These are phyloP conservation scores for Meandrusa payeni DNA, from an alignment of 2,888 invertebrate species.

Conservation along the genomic window DNA sequence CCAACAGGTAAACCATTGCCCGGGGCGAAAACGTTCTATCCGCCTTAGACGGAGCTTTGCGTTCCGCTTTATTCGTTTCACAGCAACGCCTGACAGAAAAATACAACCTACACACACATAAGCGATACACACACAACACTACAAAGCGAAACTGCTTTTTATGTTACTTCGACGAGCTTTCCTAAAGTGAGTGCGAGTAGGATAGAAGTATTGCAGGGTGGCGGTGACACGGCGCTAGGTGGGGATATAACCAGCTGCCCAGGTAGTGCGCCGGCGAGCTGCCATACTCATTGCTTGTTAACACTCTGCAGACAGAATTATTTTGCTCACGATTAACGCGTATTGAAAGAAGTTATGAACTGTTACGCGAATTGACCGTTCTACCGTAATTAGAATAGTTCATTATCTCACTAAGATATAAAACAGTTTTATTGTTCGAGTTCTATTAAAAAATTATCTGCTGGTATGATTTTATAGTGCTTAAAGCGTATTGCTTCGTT, in stretches of 20 bases:
- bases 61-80: slow-evolving; percentile 53
- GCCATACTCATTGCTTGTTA: slow-evolving; percentile 73
- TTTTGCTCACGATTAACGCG: slow-evolving; percentile 58
- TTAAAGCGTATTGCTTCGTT: too few relatives aligned
- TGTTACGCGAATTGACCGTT: slow-evolving; percentile 7
- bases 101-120: slow-evolving; percentile 65
- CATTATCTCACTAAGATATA: too few relatives aligned
- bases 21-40: slow-evolving; percentile 56
- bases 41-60: slow-evolving; percentile 50
- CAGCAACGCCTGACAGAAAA: slow-evolving; percentile 72
- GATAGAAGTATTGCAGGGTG: slow-evolving; percentile 66
- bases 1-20: slow-evolving; percentile 79
- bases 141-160: slow-evolving; percentile 74
- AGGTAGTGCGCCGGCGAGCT: slow-evolving; percentile 72
- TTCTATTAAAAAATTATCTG: too few relatives aligned
- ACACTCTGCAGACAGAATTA: slow-evolving; percentile 67
- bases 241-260: slow-evolving; percentile 75
- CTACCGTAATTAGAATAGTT: slow-evolving; percentile 13
- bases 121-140: slow-evolving; percentile 49
- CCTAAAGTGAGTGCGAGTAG: slow-evolving; percentile 54
- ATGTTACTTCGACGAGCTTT: slow-evolving; percentile 65
- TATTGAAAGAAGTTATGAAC: slow-evolving; percentile 40
- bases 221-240: slow-evolving; percentile 50
- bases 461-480: too few relatives aligned
- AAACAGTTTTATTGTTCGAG: too few relatives aligned